Evolutionary conservation across 2,888 invertebrate genomes (phyloP).

Genomic region (Caenorhabditis drosophilae): DNA sequence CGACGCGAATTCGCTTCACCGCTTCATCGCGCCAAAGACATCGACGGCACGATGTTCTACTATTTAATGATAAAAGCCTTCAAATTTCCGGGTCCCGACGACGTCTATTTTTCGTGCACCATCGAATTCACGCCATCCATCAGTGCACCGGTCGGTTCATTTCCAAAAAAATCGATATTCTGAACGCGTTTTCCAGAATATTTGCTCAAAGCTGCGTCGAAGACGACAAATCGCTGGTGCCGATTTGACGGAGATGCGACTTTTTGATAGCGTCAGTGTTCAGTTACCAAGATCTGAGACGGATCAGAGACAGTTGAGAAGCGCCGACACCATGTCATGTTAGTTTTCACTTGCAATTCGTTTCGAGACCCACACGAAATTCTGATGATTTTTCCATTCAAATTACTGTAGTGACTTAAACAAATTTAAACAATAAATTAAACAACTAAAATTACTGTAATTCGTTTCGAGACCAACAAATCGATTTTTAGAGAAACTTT

Average conservation of each 20-base stretch:
- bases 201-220: conserved; percentile 31
- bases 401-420: no score
- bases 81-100: conserved; percentile 66
- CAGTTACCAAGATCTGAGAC: no score
- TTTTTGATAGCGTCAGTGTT: conserved; percentile 57
- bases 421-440: no score
- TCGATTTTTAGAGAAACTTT: no score
- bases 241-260: conserved; percentile 30
- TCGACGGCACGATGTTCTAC: conserved; percentile 41
- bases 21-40: conserved; percentile 48
- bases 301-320: no score
- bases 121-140: conserved; percentile 64
- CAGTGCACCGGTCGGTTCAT: conserved; percentile 58
- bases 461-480: no score
- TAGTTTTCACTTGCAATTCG: no score
- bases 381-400: neutral
- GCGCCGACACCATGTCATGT: no score
- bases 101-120: conserved; percentile 68
- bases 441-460: no score
- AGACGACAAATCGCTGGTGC: conserved; percentile 15
- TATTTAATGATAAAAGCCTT: conserved; percentile 47
- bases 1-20: conserved; percentile 58
- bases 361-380: no score
- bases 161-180: no score
- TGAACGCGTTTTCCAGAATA: conserved; percentile 13